Evolutionary conservation across 2,113 vertebrate genomes (phyloP).

Genomic region (Meleagris gallopavo): DNA sequence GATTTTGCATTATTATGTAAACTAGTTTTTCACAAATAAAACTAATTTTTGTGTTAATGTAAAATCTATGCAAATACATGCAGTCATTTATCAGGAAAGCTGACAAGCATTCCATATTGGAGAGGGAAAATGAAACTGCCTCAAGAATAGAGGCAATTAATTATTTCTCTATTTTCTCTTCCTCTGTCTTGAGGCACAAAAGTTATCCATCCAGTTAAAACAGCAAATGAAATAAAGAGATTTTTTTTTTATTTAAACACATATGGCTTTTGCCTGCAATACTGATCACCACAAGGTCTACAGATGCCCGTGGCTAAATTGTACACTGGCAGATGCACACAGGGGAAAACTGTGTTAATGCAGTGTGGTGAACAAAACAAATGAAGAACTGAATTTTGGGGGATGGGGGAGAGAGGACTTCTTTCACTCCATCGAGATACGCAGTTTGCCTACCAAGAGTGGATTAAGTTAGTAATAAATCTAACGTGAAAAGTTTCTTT

Average conservation of each 20-base stretch:
- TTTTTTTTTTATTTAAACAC: conserved; percentile 84
- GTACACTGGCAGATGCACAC: conserved; percentile 85
- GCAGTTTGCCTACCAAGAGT: conserved; percentile 43
- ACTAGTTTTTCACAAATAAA: conserved; percentile 88
- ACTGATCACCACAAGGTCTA: conserved; percentile 85
- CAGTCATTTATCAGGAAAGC: conserved; percentile 95
- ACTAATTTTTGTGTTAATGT: conserved; percentile 90
- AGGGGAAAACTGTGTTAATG: conserved; percentile 85
- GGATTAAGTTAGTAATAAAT: conserved; percentile 32
- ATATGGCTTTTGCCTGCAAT: conserved; percentile 89
- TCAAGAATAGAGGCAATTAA: conserved; percentile 92
- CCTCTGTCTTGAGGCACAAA: conserved; percentile 87
- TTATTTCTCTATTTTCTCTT: conserved; percentile 91
- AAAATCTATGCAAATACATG: conserved; percentile 99
- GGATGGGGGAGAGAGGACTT: background rate
- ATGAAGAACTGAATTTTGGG: conserved; percentile 80
- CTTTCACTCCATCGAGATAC: conserved; percentile 6
- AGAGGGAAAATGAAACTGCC: conserved; percentile 87
- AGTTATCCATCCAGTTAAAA: conserved; percentile 89
- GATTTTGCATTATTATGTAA: conserved; percentile 88
- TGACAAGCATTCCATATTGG: conserved; percentile 97
- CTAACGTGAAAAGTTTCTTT: conserved; percentile 23
- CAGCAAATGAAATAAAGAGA: conserved; percentile 85
- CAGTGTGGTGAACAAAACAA: conserved; percentile 89
- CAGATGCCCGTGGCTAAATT: conserved; percentile 87